Percentiles rank a stretch among this genome's conserved stretches.
phyloP scores from a whole-genome alignment of 2,113 vertebrate species.

The Amia ocellicauda region DNA sequence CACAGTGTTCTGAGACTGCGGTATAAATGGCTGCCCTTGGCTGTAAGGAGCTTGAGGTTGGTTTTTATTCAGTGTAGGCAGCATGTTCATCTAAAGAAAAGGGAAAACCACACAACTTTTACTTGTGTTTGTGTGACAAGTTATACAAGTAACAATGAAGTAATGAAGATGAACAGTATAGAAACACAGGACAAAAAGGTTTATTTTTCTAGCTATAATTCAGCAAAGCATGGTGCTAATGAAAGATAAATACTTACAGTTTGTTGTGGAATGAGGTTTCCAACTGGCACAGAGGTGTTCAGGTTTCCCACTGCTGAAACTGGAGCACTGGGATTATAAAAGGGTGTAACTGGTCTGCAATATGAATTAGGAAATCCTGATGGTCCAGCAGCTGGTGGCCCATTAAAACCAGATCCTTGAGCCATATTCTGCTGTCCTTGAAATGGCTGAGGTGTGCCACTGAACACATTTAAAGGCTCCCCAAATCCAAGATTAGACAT shows the following conservation, averaged over 20 bases:
- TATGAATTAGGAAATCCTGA: constrained; percentile 66
- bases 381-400: constrained; percentile 65
- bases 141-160: neutral
- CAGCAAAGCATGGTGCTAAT: too few relatives aligned
- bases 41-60: constrained; percentile 52
- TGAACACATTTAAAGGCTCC: constrained; percentile 74
- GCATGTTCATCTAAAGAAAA: constrained; percentile 47
- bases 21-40: constrained; percentile 75
- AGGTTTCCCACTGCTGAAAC: constrained; percentile 67
- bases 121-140: neutral
- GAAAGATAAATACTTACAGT: constrained; percentile 65
- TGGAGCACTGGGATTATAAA: constrained; percentile 76
- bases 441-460: constrained; percentile 69
- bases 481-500: constrained; percentile 66
- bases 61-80: constrained; percentile 38
- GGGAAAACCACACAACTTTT: neutral
- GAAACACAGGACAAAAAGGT: too few relatives aligned
- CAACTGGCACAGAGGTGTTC: constrained; percentile 51
- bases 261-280: constrained; percentile 62
- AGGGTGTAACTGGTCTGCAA: constrained; percentile 67
- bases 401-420: constrained; percentile 74
- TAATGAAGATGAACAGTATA: neutral
- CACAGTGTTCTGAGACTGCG: constrained; percentile 66
- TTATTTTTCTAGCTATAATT: neutral
- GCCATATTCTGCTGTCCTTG: constrained; percentile 65